phyloP scores from a whole-genome alignment of 2,888 invertebrate genomes.

The Latheticus oryzae region DNA sequence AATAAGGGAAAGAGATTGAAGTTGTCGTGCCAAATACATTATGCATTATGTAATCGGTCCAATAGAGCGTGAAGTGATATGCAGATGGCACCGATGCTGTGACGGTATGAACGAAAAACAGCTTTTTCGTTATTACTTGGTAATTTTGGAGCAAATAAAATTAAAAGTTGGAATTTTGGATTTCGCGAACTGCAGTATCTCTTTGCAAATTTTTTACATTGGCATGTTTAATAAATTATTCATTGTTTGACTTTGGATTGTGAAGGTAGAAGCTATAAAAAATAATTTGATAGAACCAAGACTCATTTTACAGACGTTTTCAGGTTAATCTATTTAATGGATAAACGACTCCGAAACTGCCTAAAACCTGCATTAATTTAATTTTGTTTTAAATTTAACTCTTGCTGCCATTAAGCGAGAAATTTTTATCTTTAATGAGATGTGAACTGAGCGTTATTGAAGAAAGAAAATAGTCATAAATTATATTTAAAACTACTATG shows the following conservation, averaged over 20 bases:
- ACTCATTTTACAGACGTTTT: constrained; percentile 4
- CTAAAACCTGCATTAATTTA: constrained; percentile 15
- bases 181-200: too few species aligned
- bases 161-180: not conserved
- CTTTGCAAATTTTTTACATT: constrained; percentile 6
- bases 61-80: constrained; percentile 39
- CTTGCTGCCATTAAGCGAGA: too few species aligned
- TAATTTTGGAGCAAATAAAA: not conserved
- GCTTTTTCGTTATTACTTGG: constrained; percentile 17
- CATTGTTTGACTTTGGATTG: constrained; percentile 10
- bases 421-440: too few species aligned
- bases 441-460: too few species aligned
- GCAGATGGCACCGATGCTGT: constrained; percentile 31
- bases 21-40: constrained; percentile 30
- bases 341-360: constrained; percentile 13
- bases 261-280: constrained; percentile 21
- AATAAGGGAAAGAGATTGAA: constrained; percentile 19
- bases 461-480: too few species aligned
- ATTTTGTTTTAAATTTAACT: constrained; percentile 6
- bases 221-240: constrained; percentile 17
- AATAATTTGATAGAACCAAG: constrained; percentile 11
- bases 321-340: constrained; percentile 15
- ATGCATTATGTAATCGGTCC: constrained; percentile 36
- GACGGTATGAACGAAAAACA: constrained; percentile 7
- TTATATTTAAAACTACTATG: too few species aligned